Percentiles rank a stretch among this genome's conserved stretches.
These are phyloP conservation scores for Formicarius rufipectus DNA, from an alignment of 2,113 vertebrate species.

Conservation along the genomic window DNA sequence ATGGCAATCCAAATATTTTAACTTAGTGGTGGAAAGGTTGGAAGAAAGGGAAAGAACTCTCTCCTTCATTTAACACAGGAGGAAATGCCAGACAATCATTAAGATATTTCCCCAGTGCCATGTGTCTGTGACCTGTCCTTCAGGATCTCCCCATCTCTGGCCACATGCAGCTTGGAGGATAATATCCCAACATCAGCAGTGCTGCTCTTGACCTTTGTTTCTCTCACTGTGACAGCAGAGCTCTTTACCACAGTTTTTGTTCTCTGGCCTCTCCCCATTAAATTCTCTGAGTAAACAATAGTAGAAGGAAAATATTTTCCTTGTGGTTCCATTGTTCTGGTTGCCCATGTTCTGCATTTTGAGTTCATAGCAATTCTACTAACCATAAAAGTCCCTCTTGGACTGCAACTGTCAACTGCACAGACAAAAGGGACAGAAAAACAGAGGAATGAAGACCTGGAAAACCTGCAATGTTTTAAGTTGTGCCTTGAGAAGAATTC, in stretches of 20 bases:
- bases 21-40: neutral
- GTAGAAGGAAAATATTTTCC: neutral
- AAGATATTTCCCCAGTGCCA: neutral
- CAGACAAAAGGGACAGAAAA: neutral
- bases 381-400: rapidly evolving
- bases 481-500: neutral
- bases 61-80: neutral
- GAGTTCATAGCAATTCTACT: neutral
- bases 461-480: neutral
- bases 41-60: neutral
- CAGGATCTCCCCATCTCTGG: neutral
- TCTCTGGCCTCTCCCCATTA: neutral
- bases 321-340: neutral
- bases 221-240: neutral
- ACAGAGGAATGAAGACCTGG: neutral
- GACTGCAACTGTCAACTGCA: neutral
- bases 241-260: neutral
- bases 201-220: neutral
- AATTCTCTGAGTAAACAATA: neutral
- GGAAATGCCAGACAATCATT: neutral
- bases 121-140: neutral
- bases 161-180: neutral
- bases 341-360: neutral
- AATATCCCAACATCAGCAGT: neutral
- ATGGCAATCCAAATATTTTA: neutral